Evolutionary conservation across 1,140 invertebrate genomes (phyloP).

Genomic region (Heterodera carotae): DNA sequence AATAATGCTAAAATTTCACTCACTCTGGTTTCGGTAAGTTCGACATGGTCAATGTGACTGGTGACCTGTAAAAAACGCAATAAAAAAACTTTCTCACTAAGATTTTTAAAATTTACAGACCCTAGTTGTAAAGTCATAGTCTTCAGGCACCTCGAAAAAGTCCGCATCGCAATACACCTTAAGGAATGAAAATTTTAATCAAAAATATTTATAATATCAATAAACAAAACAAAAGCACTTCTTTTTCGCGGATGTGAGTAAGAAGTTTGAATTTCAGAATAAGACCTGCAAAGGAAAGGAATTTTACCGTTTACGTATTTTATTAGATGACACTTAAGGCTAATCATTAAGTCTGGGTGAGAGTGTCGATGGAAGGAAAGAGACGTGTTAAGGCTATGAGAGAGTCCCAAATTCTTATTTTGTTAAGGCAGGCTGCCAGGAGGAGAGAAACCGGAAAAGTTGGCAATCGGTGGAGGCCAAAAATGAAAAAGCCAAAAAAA

Average conservation of each 20-base stretch:
- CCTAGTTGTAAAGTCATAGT: slow-evolving; percentile 64
- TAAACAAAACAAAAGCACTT: slow-evolving; percentile 12
- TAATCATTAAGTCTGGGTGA: no score
- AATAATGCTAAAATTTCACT: neutral
- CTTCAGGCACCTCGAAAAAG: slow-evolving; percentile 62
- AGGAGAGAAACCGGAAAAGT: no score
- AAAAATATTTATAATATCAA: neutral
- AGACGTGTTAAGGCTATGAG: no score
- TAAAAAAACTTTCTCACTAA: neutral
- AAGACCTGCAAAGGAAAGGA: slow-evolving; percentile 48
- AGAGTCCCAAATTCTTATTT: no score
- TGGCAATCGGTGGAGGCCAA: no score
- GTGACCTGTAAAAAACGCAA: slow-evolving; percentile 9
- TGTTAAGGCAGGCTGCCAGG: no score
- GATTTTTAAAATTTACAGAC: slow-evolving; percentile 19
- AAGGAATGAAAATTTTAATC: neutral
- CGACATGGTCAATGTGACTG: slow-evolving; percentile 35
- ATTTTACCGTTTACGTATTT: no score
- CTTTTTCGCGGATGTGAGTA: slow-evolving; percentile 59
- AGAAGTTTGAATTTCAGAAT: slow-evolving; percentile 55
- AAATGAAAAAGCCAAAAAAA: no score
- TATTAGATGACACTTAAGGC: no score
- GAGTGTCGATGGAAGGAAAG: no score
- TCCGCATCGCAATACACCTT: slow-evolving; percentile 54
- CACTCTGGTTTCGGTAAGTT: slow-evolving; percentile 22